Conservation (phyloP, 2,797 vertebrate genomes). For the Mionectes olivaceus region DNA sequence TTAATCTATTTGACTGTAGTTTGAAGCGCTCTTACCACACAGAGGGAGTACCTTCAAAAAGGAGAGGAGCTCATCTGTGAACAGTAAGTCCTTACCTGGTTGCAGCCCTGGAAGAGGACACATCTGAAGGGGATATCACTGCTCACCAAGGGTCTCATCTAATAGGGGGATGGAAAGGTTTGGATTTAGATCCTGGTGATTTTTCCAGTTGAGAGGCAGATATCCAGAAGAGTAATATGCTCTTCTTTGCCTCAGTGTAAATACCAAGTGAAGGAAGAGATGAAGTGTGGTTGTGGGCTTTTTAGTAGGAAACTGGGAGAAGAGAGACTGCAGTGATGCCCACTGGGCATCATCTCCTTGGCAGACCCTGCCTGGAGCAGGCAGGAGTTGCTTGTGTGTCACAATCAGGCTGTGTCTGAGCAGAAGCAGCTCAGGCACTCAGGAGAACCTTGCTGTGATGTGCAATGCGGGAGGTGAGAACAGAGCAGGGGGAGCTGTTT, state of each 20-base stretch:
- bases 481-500: background rate
- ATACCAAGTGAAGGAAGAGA: background rate
- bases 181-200: background rate
- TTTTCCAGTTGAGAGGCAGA: background rate
- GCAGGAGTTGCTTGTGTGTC: background rate
- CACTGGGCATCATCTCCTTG: background rate
- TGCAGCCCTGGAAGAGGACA: background rate
- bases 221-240: background rate
- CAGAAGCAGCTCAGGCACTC: background rate
- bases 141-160: background rate
- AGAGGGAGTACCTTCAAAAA: background rate
- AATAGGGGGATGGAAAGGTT: accelerated
- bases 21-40: background rate
- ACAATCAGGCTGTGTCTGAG: background rate
- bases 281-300: background rate
- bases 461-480: accelerated
- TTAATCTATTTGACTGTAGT: background rate
- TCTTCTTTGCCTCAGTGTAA: background rate
- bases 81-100: background rate
- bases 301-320: background rate
- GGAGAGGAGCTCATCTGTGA: background rate
- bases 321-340: background rate
- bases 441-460: background rate
- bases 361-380: background rate
- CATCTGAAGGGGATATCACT: background rate